Evolutionary conservation across 1,140 invertebrate species (phyloP), one percentile per base, ranked within the genome.

Genomic region (Pararge aegeria): DNA sequence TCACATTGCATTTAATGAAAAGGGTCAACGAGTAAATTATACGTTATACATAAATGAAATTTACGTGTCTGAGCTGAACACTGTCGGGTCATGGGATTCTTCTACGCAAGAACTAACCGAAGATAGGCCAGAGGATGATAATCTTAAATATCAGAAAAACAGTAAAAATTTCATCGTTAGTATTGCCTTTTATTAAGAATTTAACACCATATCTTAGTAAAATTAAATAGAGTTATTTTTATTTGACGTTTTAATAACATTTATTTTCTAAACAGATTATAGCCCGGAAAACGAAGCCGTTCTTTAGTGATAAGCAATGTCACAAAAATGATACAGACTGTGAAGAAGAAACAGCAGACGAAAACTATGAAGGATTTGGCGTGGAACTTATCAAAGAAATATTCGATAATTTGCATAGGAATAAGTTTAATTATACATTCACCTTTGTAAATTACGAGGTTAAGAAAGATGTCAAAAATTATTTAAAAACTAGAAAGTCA

Each of bases 341-440:
- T 58, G 67, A 69, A 12, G 78, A 86, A 42, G 76, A 83, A 50
- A 59, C 75, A 21, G 72, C 70, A 19, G 73, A 94, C 66, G 92
- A 91, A 19, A 89, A 92, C 27, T 96, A 92, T 64, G 94, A 96
- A 85, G 96, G 96, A 0, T 97, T 95, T 75, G 92, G 94, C 1
- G 92, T 96, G 20, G 96, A 97, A 83, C 86, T 97, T 0, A 94
- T 97, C 21, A 84, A 93, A 5, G 90, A 92, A 57, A 93, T 96
- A n/a, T 92, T 95, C 7, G 83, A 92, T 52, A 76, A 91, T 0
- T 70, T 95, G n/a, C 93, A 92, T 89, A 59, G 75, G 54, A 71
- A 81, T 48, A 80, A 85, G 5, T 79, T 70, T 44, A 83, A 87
- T 29, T 89, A 83, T 49, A 85, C 83, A 0, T 87, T 84, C 38